These are phyloP conservation scores for Amiota communis DNA, from an alignment of 2,888 invertebrate genomes.

Conservation along the genomic window DNA sequence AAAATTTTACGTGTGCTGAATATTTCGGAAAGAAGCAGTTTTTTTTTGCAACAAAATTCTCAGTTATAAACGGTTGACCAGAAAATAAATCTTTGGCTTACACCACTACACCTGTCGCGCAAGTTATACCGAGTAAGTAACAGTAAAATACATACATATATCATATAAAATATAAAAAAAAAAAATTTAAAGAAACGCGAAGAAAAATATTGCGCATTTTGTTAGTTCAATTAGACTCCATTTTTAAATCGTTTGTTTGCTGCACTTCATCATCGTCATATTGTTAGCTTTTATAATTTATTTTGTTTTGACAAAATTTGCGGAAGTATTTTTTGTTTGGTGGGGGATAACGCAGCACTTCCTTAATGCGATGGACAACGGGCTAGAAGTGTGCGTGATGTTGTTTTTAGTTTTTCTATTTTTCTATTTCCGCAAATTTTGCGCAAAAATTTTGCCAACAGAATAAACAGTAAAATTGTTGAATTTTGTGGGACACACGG, in stretches of 20 bases:
- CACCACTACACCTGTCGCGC: conserved; percentile 37
- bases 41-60: conserved; percentile 56
- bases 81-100: conserved; percentile 40
- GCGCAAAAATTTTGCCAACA: too few species aligned
- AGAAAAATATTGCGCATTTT: conserved; percentile 23
- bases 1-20: conserved; percentile 55
- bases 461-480: too few species aligned
- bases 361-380: too few species aligned
- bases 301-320: too few species aligned
- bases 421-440: too few species aligned
- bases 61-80: conserved; percentile 48
- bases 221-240: neutral
- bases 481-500: neutral
- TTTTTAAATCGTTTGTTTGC: neutral
- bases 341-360: too few species aligned
- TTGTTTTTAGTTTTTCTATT: too few species aligned
- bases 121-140: conserved; percentile 44
- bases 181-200: conserved; percentile 6
- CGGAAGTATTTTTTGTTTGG: too few species aligned
- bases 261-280: neutral
- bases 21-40: conserved; percentile 54
- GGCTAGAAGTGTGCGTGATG: too few species aligned
- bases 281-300: neutral
- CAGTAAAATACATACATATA: neutral
- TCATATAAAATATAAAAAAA: conserved; percentile 21